phyloP scores from a whole-genome alignment of 2,888 invertebrate species.

The Lasioglossum oenotherae region DNA sequence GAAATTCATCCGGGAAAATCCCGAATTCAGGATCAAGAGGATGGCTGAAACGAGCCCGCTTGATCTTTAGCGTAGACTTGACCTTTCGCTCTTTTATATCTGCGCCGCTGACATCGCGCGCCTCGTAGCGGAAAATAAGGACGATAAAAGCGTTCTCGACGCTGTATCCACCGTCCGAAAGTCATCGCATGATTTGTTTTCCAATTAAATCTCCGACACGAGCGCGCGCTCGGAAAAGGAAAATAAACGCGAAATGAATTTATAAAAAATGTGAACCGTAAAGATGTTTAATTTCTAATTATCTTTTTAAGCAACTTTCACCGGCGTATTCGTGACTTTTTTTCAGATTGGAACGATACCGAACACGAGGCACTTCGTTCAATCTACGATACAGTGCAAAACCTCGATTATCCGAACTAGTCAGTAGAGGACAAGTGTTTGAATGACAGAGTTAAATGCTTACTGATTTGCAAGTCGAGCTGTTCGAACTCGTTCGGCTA shows the following conservation, averaged over 20 bases:
- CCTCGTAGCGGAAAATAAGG: not conserved
- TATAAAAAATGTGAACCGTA: not conserved
- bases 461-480: too few species aligned
- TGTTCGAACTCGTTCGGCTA: too few species aligned
- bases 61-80: constrained; percentile 29
- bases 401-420: not conserved
- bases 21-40: constrained; percentile 1
- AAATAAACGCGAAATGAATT: not conserved
- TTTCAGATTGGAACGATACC: not conserved
- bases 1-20: constrained; percentile 2
- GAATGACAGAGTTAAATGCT: too few species aligned
- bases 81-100: constrained; percentile 30
- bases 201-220: not conserved
- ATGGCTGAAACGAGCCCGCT: not conserved
- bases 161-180: not conserved
- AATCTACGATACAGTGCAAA: too few species aligned
- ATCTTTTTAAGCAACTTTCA: not conserved
- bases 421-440: too few species aligned
- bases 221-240: not conserved
- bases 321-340: not conserved
- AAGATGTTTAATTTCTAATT: not conserved
- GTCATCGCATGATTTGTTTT: not conserved
- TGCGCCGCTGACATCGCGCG: not conserved
- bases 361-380: not conserved
- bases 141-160: not conserved